Percentiles rank a stretch among this genome's conserved stretches.
These are phyloP conservation scores for Caenorhabditis wallacei DNA, from an alignment of 2,888 invertebrate species.

Conservation along the genomic window DNA sequence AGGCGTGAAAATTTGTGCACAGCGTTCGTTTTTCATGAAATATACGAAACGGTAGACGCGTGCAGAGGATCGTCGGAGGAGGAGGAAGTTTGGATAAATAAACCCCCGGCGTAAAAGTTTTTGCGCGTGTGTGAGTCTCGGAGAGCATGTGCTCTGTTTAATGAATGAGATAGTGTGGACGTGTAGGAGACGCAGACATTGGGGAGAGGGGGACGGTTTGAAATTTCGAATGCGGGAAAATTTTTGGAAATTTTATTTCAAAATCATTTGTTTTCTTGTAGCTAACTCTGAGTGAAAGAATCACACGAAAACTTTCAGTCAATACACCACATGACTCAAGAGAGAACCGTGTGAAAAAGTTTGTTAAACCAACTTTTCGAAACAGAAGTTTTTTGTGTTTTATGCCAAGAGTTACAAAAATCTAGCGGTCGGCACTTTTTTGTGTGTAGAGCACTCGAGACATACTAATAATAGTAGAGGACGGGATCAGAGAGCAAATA, in stretches of 20 bases:
- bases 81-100: constrained; percentile 50
- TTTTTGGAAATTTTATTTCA: not conserved
- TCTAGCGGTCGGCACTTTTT: not conserved
- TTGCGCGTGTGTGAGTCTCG: not conserved
- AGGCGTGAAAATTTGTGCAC: not conserved
- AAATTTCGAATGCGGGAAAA: constrained; percentile 3
- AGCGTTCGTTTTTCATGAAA: constrained; percentile 1
- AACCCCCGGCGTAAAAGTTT: constrained; percentile 38
- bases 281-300: no score
- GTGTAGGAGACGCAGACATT: constrained; percentile 13
- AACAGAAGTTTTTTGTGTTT: constrained; percentile 4
- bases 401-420: constrained; percentile 27
- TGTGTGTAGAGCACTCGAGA: constrained; percentile 23
- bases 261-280: no score
- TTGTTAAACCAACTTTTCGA: constrained; percentile 11
- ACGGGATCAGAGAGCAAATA: constrained; percentile 26
- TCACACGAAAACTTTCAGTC: not conserved
- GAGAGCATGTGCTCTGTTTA: constrained; percentile 38
- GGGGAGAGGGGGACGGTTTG: not conserved
- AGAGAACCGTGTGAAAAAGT: constrained; percentile 17
- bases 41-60: constrained; percentile 29
- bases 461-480: constrained; percentile 2
- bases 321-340: constrained; percentile 19
- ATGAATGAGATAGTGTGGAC: not conserved
- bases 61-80: constrained; percentile 5